phyloP scores from a whole-genome alignment of 1,140 invertebrate genomes.

The Ceratosolen solmsi region DNA sequence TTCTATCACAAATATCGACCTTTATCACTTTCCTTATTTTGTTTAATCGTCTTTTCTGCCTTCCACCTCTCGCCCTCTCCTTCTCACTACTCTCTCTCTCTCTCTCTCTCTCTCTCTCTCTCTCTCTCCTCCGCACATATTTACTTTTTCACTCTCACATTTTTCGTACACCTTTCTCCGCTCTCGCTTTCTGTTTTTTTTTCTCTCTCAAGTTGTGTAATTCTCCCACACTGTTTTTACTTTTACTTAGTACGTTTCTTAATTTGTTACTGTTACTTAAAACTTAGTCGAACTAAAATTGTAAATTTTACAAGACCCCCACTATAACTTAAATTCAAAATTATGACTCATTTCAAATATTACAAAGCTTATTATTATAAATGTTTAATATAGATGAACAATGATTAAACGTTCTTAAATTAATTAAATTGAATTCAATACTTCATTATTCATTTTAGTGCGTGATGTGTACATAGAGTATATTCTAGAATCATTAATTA shows the following conservation, averaged over 20 bases:
- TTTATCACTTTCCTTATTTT: background rate
- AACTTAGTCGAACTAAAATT: no score
- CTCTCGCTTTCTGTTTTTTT: background rate
- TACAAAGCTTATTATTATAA: no score
- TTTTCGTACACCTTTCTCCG: slow-evolving; percentile 43
- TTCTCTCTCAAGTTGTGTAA: background rate
- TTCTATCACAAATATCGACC: background rate
- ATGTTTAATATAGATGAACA: no score
- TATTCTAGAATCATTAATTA: no score
- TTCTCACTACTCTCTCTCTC: background rate
- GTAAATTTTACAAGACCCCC: no score
- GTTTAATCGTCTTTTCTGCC: background rate
- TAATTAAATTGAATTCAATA: no score
- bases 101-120: background rate
- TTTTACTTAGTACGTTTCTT: slow-evolving; percentile 15
- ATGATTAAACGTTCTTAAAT: no score
- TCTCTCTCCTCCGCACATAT: slow-evolving; percentile 38
- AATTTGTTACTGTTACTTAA: slow-evolving; percentile 28
- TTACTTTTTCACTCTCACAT: slow-evolving; percentile 46
- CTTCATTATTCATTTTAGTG: no score
- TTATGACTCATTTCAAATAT: no score
- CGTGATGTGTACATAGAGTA: no score
- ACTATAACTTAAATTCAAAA: no score
- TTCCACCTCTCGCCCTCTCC: background rate
- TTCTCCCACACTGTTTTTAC: background rate